These are phyloP conservation scores for Stegastes partitus DNA, from an alignment of 2,113 vertebrate species.

Conservation along the genomic window DNA sequence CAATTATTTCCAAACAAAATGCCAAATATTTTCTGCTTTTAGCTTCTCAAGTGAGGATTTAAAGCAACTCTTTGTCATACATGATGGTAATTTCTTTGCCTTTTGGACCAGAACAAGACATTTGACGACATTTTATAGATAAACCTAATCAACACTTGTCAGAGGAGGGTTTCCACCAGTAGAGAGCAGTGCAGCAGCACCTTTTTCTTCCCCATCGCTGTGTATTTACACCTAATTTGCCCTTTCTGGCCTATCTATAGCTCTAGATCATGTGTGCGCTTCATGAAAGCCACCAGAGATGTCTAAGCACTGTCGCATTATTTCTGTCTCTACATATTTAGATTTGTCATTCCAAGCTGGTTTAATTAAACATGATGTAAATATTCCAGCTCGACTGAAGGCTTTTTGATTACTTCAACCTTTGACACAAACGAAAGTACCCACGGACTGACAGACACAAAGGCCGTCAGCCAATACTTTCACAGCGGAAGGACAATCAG, in stretches of 20 bases:
- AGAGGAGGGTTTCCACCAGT: neutral
- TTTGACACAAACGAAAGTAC: neutral
- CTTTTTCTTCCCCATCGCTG: neutral
- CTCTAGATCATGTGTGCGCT: neutral
- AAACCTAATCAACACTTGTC: too few relatives aligned
- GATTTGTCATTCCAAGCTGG: too few relatives aligned
- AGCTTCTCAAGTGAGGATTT: neutral
- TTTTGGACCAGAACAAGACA: too few relatives aligned
- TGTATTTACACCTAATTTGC: neutral
- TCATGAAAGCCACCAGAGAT: neutral
- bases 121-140: too few relatives aligned
- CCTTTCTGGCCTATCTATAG: neutral
- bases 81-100: too few relatives aligned
- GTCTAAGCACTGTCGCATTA: too few relatives aligned
- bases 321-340: too few relatives aligned
- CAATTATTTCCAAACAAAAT: too few relatives aligned
- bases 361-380: neutral
- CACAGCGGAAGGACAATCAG: slow-evolving; percentile 55
- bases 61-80: neutral
- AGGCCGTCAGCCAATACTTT: slow-evolving; percentile 41
- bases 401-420: neutral
- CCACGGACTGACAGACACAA: slow-evolving; percentile 17
- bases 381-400: too few relatives aligned
- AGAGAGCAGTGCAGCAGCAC: neutral
- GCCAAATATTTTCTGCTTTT: too few relatives aligned